Evolutionary conservation across 2,888 invertebrate genomes (phyloP).

Genomic region (Himalopsyche japonica): DNA sequence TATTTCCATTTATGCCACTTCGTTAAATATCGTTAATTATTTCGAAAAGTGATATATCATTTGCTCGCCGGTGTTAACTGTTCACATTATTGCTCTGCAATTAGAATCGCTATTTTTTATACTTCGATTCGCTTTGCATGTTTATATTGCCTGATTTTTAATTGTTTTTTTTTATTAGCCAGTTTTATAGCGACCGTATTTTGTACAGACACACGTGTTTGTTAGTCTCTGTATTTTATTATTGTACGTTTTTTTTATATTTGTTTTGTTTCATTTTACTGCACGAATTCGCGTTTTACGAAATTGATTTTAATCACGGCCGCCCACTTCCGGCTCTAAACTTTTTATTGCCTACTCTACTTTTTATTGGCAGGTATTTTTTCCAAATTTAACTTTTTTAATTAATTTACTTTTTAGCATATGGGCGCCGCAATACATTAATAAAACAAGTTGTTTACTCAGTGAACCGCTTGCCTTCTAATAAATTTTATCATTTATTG

Average conservation of each 20-base stretch:
- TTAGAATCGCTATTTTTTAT: slow-evolving; percentile 5
- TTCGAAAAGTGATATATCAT: not conserved
- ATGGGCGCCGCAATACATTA: not conserved
- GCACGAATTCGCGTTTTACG: not conserved
- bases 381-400: not conserved
- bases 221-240: not conserved
- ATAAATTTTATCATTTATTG: too few species aligned
- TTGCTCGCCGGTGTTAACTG: not conserved
- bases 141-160: slow-evolving; percentile 19
- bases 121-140: slow-evolving; percentile 14
- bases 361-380: not conserved
- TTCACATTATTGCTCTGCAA: not conserved
- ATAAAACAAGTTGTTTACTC: too few species aligned
- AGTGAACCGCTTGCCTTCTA: too few species aligned
- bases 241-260: slow-evolving; percentile 7
- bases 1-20: too few species aligned
- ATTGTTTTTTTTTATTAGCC: slow-evolving; percentile 6
- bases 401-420: not conserved
- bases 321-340: slow-evolving; percentile 17
- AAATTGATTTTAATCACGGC: slow-evolving; percentile 8
- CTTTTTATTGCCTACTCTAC: slow-evolving; percentile 1
- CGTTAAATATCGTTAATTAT: too few species aligned
- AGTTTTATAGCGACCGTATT: not conserved
- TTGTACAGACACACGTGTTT: not conserved
- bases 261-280: not conserved